Base-by-base conservation (phyloP, 1,140 invertebrate genomes). In the Eriosoma lanigerum region DNA sequence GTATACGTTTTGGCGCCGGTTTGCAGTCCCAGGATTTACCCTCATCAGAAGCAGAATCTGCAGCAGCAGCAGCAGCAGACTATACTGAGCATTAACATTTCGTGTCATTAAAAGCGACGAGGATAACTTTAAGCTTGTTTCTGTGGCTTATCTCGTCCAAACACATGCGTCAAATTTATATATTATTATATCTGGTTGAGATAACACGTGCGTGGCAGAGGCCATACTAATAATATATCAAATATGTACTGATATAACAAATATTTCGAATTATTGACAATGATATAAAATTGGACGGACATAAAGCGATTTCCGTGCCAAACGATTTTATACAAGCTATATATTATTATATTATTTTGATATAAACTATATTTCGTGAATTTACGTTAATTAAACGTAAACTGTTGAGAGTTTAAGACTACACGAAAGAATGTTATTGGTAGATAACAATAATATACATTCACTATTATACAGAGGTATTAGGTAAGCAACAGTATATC, bases 41-140 rank as follows among this genome's bases (percentile, higher is more conserved):
- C 75, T 78, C 75, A 62, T 78, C 75, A 78, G 56, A 12, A 46
- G 32, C 38, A 26, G 56, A 4, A 78, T 56, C n/a, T 24, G 32
- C 56, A 78, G 56, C n/a, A 46, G 32, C 38, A 26, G 56, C 8
- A 78, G 75, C n/a, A 46, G 32, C 56, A 26, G 56, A 76, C 29
- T 46, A 38, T 38, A 38, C 75, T 15, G n/a, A 17, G 56, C 75
- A 78, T 78, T 78, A 62, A 62, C 75, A 62, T 78, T 62, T 78
- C 75, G 56, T 60, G 75, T 78, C 75, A 62, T 78, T 78, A 46
- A 62, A 78, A 60, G 56, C 56, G 54, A 78, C 75, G 75, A 62
- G 75, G 56, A 62, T 76, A 76, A 76, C 73, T 76, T 76, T 60
- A 62, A 62, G 54, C 75, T 62, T 48, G 75, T 78, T 78, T 48